Percentiles rank a stretch among this genome's conserved stretches.
phyloP scores from a whole-genome alignment of 1,140 invertebrate genomes.

The Scylla paramamosain region DNA sequence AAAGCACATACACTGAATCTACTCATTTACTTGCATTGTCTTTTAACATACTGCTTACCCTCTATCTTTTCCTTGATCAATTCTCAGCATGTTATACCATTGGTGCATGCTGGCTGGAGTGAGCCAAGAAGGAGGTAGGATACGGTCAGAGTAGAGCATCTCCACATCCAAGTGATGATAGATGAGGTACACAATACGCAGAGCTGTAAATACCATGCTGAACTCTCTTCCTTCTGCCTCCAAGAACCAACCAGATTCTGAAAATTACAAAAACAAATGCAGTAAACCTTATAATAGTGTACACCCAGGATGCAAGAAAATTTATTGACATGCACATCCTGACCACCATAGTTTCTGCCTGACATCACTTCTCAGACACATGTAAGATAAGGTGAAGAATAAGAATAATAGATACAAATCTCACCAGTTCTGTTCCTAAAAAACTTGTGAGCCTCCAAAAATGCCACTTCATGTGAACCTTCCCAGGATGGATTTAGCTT shows the following conservation, averaged over 20 bases:
- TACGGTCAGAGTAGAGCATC: constrained; percentile 85
- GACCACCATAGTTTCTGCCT: no score
- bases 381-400: no score
- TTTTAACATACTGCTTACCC: constrained; percentile 58
- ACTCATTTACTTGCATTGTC: no score
- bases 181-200: constrained; percentile 86
- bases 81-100: constrained; percentile 86
- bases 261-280: background rate
- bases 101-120: constrained; percentile 85
- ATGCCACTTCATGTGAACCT: constrained; percentile 78
- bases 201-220: constrained; percentile 84
- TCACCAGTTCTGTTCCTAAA: constrained; percentile 80
- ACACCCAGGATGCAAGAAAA: no score
- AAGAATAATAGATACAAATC: background rate
- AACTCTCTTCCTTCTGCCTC: constrained; percentile 83
- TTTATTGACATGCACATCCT: no score
- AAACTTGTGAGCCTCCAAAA: constrained; percentile 80
- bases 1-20: no score
- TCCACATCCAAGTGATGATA: constrained; percentile 87
- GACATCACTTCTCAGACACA: no score
- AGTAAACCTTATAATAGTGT: constrained; percentile 72
- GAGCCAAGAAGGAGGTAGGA: constrained; percentile 87
- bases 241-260: constrained; percentile 65
- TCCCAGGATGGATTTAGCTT: constrained; percentile 80
- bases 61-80: constrained; percentile 86